Conservation (phyloP, 2,797 vertebrate genomes). For the Hephaestus fuliginosus region DNA sequence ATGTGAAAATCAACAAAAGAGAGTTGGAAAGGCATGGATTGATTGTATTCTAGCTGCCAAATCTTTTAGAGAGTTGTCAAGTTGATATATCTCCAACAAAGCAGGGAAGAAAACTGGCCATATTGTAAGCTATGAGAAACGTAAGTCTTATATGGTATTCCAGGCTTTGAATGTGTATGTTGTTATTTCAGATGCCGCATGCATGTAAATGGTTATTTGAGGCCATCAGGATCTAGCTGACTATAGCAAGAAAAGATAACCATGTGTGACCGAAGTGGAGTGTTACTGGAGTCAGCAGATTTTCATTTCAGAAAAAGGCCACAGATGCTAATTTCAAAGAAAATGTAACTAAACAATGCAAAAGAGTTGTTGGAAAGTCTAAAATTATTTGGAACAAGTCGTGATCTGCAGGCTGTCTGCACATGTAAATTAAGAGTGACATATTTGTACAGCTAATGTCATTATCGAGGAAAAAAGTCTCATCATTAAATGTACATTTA, state of each 20-base stretch:
- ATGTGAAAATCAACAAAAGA: neutral
- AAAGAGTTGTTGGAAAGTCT: neutral
- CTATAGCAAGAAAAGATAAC: neutral
- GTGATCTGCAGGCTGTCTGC: neutral
- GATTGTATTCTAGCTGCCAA: neutral
- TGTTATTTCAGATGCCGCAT: neutral
- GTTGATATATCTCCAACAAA: neutral
- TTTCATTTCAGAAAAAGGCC: neutral
- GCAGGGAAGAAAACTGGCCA: no score
- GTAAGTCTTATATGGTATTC: neutral
- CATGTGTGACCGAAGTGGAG: neutral
- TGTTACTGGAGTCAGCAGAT: neutral
- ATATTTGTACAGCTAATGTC: neutral
- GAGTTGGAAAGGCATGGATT: neutral
- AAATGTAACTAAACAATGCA: neutral
- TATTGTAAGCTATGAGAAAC: neutral
- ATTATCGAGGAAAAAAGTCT: neutral
- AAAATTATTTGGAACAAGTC: neutral
- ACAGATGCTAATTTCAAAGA: neutral
- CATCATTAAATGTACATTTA: neutral
- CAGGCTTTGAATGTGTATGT: neutral
- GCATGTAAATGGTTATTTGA: neutral
- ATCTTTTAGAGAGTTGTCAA: neutral
- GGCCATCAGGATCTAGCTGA: neutral
- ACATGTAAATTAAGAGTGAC: neutral